Evolutionary conservation across 64 coral and sea anemone species (phyloP).

Genomic region (Orbicella faveolata): DNA sequence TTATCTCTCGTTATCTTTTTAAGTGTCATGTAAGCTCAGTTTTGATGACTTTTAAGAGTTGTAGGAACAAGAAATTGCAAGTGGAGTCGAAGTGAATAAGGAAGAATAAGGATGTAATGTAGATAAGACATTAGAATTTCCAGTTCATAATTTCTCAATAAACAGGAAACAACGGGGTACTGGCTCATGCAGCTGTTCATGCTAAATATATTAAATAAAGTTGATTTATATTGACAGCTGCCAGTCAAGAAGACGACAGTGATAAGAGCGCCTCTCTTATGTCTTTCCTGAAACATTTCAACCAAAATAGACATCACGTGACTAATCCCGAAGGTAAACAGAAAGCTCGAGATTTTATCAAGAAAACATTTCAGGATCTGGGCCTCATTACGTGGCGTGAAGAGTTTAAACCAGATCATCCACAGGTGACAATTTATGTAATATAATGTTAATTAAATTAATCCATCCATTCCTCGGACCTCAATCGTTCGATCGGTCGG

Average conservation of each 20-base stretch:
- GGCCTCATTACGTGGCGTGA: conserved; percentile 58
- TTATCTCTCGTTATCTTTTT: too few relatives aligned
- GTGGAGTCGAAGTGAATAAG: too few relatives aligned
- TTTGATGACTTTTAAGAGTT: too few relatives aligned
- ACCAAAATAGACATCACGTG: conserved; percentile 56
- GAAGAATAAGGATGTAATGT: too few relatives aligned
- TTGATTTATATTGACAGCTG: not conserved
- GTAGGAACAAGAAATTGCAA: too few relatives aligned
- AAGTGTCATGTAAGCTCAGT: too few relatives aligned
- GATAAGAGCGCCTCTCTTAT: not conserved
- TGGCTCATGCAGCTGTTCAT: not conserved
- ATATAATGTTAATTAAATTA: not conserved
- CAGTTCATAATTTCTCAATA: too few relatives aligned
- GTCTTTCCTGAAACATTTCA: conserved; percentile 55
- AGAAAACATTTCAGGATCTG: conserved; percentile 50
- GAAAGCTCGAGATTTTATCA: conserved; percentile 64
- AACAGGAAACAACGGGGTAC: too few relatives aligned
- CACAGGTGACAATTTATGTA: conserved; percentile 36
- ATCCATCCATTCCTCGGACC: too few relatives aligned
- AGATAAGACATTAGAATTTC: too few relatives aligned
- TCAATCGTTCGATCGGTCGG: not conserved
- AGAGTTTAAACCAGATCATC: conserved; percentile 26
- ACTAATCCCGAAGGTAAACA: conserved; percentile 48
- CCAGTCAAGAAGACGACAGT: not conserved
- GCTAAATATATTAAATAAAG: not conserved